Evolutionary conservation across 2,113 vertebrate species (phyloP).

Genomic region (Gymnocephalus cernua): DNA sequence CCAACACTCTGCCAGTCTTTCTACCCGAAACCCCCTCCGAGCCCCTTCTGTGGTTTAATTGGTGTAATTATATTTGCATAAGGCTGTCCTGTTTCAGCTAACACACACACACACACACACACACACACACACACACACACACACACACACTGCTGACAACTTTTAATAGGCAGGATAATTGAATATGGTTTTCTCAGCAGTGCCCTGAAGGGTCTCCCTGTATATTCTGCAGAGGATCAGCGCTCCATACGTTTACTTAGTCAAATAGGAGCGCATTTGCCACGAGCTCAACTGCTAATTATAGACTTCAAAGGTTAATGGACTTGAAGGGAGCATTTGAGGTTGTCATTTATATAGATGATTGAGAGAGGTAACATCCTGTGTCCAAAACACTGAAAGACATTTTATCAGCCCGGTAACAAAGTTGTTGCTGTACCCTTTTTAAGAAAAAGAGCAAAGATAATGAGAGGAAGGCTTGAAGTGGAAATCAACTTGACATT

Average conservation of each 20-base stretch:
- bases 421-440: neutral
- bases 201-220: constrained; percentile 64
- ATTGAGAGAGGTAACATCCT: neutral
- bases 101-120: constrained; percentile 42
- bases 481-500: constrained; percentile 41
- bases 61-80: constrained; percentile 82
- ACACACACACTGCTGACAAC: constrained; percentile 42
- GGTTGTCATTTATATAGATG: neutral
- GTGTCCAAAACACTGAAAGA: neutral
- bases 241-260: constrained; percentile 51
- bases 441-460: constrained; percentile 3
- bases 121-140: constrained; percentile 51
- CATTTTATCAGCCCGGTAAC: neutral
- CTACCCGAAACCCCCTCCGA: constrained; percentile 21
- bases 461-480: constrained; percentile 28
- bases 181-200: constrained; percentile 56
- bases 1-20: constrained; percentile 59
- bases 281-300: constrained; percentile 36
- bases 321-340: neutral
- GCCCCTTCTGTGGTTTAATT: constrained; percentile 66
- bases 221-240: constrained; percentile 31
- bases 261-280: constrained; percentile 42
- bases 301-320: constrained; percentile 45
- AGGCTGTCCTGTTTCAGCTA: constrained; percentile 44
- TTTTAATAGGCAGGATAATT: constrained; percentile 76